Evolutionary conservation across 2,888 invertebrate species (phyloP).

Genomic region (Spatulosminthurus flaviceps): DNA sequence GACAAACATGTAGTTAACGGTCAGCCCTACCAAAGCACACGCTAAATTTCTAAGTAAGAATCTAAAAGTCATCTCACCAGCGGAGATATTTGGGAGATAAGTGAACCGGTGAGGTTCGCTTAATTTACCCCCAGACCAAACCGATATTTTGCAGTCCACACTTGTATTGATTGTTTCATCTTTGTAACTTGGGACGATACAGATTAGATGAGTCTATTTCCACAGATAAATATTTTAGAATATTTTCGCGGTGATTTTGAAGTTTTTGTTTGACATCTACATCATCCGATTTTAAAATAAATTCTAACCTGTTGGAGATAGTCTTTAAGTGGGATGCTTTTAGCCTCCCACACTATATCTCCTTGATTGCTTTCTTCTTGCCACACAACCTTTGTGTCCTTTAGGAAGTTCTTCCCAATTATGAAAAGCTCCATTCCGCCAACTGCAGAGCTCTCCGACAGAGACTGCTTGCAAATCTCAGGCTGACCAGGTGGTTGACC

Average conservation of each 20-base stretch:
- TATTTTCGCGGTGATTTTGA: too few relatives aligned
- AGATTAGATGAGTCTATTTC: constrained; percentile 88
- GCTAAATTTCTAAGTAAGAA: neutral
- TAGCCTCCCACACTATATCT: constrained; percentile 76
- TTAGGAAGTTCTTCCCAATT: constrained; percentile 90
- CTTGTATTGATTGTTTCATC: constrained; percentile 76
- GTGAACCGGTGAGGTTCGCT: constrained; percentile 86
- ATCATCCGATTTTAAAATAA: neutral
- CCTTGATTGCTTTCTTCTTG: constrained; percentile 68
- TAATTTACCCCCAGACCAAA: constrained; percentile 84
- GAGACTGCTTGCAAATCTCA: constrained; percentile 89
- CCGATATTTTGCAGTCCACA: constrained; percentile 79
- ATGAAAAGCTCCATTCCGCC: constrained; percentile 88
- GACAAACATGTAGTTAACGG: constrained; percentile 53
- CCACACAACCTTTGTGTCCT: constrained; percentile 87
- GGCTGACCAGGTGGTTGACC: constrained; percentile 93
- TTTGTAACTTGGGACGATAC: constrained; percentile 82
- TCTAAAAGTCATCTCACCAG: constrained; percentile 58
- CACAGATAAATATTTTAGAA: too few relatives aligned
- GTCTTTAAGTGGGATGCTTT: constrained; percentile 86
- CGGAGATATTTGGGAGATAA: constrained; percentile 73
- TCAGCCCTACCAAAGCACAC: constrained; percentile 54
- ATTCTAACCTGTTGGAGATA: constrained; percentile 80
- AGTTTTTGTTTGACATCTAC: too few relatives aligned
- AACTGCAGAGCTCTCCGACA: constrained; percentile 79